Evolutionary conservation across 2,888 invertebrate species (phyloP), one percentile per base, ranked within the genome.

Genomic region (Mystacides longicornis): DNA sequence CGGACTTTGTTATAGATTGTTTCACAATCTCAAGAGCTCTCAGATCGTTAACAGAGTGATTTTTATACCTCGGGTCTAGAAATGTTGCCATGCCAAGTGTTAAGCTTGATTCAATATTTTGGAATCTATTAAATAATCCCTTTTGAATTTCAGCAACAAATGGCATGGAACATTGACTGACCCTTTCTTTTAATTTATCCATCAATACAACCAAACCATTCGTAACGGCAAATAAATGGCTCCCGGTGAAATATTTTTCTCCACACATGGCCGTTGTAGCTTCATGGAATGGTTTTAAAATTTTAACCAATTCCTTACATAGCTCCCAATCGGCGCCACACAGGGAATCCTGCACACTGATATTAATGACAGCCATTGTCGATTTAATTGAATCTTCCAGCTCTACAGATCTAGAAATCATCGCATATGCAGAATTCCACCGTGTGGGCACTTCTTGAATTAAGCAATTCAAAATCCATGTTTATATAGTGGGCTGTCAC

Each of bases 1-100:
- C 45, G 18, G 11, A 14, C 21, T 21, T 9, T 7, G 20, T 45
- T 11, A 45, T 14, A n/a, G 19, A 7, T 45, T 45, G 45, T 45
- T 45, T 45, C 3, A 45, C 45, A 21, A 9, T 20, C 4, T 45
- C 45, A 20, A 9, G 4, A 19, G 9, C 4, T 7, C 3, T 19
- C 14, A 21, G 3, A 45, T 45, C 16, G 9, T 3, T 21, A 14
- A 45, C 18, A 7, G 45, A 7, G 9, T 45, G 9, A 19, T 9
- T 45, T 19, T 45, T 45, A 21, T 45, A 45, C 3, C 45, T 9
- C 21, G 45, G 45, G 45, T 45, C 45, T 45, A 45, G 20, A 19
- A 45, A 45, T 14, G 45, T 45, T 45, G 45, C 45, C 11, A 14
- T 21, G 2, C 45, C 45, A 21, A 45, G 18, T 4, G 45, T n/a